Base-by-base conservation (phyloP, 2,888 invertebrate species). In the Lasius fuliginosus region DNA sequence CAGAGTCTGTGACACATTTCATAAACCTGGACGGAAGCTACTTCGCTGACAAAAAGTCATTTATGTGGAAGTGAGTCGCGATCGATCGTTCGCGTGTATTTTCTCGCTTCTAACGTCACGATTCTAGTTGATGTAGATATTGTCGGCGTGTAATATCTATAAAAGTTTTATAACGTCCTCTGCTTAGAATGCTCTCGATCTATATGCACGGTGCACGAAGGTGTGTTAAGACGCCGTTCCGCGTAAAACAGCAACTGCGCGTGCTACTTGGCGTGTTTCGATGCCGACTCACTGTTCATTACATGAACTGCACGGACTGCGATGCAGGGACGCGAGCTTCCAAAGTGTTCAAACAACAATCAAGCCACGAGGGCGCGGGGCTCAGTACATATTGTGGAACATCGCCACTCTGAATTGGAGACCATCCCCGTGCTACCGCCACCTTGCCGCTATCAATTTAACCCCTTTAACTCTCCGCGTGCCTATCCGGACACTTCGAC, bases 321-420 rank as follows among this genome's bases (percentile, higher is more conserved):
- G 60, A 1, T 30, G 49, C 46, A 53, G 40, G 76, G 60, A 53
- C n/a, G 65, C 62, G 89, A 81, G 87, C 60, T 74, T 83, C 87
- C 86, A 89, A 90, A 91, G 91, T 91, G 90, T 87, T 92, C 91
- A 89, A 91, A 91, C 92, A 92, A 91, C 91, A 90, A 92, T 92
- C 90, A 91, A 88, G 89, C 77, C 85, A 82, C 85, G 86, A 84
- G 89, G 68, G 77, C 68, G 73, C 82, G 87, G 88, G 86, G 83
- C 85, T 91, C 84, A 76, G 90, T 88, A 90, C 92, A 90, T 91
- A 92, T 92, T 90, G 91, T 87, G 91, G 90, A 87, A 89, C 92
- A 90, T 90, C 88, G 84, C 86, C 88, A 88, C 88, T 89, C 87
- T 81, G 84, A 86, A 86, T 84, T 84, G 65, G 68, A 64, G 65